Conservation (phyloP, 1,140 invertebrate genomes). For the Panonychus citri region DNA sequence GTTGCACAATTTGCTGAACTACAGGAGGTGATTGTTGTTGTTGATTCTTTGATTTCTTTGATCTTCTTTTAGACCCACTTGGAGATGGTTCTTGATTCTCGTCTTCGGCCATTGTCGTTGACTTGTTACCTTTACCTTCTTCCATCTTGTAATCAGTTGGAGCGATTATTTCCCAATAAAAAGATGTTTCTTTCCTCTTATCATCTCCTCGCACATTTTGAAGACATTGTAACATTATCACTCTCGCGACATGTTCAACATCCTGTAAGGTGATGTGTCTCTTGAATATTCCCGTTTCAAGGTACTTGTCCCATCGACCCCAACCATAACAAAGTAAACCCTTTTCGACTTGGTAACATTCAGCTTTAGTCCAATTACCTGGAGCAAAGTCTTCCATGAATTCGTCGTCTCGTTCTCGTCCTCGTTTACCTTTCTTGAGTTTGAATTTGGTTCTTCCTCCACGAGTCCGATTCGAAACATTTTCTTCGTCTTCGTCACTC, state of each 20-base stretch:
- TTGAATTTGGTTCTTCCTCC: constrained; percentile 24
- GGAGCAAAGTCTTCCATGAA: constrained; percentile 38
- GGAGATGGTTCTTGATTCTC: constrained; percentile 30
- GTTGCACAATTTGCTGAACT: constrained; percentile 18
- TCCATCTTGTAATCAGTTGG: constrained; percentile 34
- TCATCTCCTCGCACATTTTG: constrained; percentile 92
- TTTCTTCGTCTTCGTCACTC: constrained; percentile 41
- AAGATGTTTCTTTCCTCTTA: constrained; percentile 69
- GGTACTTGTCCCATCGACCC: constrained; percentile 85
- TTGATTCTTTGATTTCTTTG: constrained; percentile 31
- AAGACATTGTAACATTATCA: constrained; percentile 78
- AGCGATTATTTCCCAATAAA: constrained; percentile 82
- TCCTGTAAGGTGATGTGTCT: constrained; percentile 69
- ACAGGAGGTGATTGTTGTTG: too few species aligned
- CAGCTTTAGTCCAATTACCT: constrained; percentile 35
- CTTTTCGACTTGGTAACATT: constrained; percentile 54
- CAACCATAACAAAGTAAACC: constrained; percentile 83
- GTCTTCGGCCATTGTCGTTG: constrained; percentile 28
- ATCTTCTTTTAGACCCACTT: constrained; percentile 28
- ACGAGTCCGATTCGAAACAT: constrained; percentile 34
- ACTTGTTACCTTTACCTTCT: constrained; percentile 43
- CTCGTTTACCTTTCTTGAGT: constrained; percentile 21
- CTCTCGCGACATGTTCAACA: constrained; percentile 79
- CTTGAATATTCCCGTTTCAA: constrained; percentile 68
- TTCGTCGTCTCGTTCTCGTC: constrained; percentile 38